Percentiles rank a stretch among this genome's conserved stretches.
These are phyloP conservation scores for Sorex araneus DNA, from an alignment of 2,113 vertebrate species.

Conservation along the genomic window DNA sequence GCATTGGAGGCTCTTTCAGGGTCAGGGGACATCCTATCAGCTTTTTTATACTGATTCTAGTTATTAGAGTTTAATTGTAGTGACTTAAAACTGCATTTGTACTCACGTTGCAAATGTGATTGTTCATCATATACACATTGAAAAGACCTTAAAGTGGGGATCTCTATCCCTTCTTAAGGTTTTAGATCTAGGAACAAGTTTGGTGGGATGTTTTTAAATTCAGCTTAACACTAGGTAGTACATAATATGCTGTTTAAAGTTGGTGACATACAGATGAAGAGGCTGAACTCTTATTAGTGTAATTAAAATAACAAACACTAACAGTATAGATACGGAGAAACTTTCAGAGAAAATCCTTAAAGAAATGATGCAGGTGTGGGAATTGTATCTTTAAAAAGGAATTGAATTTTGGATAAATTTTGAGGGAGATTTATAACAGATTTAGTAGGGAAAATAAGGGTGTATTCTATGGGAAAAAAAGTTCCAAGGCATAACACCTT, in stretches of 20 bases:
- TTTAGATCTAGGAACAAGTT: neutral
- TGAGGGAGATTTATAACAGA: neutral
- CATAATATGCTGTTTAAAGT: neutral
- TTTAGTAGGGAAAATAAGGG: neutral
- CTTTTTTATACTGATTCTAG: neutral
- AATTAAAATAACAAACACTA: neutral
- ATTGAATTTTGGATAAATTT: too few species aligned
- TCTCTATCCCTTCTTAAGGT: neutral
- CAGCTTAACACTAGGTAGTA: neutral
- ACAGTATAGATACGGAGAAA: neutral
- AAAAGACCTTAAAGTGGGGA: neutral
- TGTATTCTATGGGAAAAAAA: too few species aligned
- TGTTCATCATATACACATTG: neutral
- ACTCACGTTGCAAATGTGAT: neutral
- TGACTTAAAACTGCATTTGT: too few species aligned
- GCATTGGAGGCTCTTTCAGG: too few species aligned
- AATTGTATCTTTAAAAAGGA: neutral
- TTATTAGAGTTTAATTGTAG: neutral
- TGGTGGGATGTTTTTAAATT: neutral
- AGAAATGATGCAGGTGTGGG: neutral
- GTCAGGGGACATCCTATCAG: neutral
- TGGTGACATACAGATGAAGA: neutral
- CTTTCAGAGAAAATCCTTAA: neutral
- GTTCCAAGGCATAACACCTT: fast-evolving
- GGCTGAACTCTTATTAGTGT: neutral